A percentile compares a stretch with the other conserved stretches of the same genome.
These are phyloP conservation scores for Apantesis nais DNA, from an alignment of 2,888 invertebrate species.

Conservation along the genomic window DNA sequence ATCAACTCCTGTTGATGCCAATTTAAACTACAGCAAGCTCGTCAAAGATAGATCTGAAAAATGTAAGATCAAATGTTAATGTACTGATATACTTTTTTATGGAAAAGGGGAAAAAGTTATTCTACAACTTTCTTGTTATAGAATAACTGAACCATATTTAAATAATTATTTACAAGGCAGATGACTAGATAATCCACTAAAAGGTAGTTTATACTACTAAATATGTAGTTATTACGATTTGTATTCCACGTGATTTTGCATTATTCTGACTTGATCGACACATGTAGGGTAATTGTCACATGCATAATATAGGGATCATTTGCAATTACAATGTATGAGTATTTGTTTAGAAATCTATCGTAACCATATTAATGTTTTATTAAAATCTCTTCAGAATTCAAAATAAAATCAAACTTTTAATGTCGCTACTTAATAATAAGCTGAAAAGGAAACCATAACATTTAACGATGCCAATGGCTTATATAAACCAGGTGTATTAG, in stretches of 20 bases:
- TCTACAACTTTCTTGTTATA: neutral
- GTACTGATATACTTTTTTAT: no score
- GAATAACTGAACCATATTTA: neutral
- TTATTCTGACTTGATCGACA: conserved; percentile 9
- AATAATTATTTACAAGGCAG: neutral
- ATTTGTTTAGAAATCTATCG: conserved; percentile 6
- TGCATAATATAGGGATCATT: conserved; percentile 5
- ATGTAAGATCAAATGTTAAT: neutral
- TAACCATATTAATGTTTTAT: neutral
- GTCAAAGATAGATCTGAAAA: neutral
- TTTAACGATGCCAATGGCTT: neutral
- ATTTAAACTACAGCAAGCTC: neutral
- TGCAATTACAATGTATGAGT: conserved; percentile 11
- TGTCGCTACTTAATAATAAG: neutral
- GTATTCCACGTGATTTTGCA: conserved; percentile 3
- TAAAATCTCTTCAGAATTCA: neutral
- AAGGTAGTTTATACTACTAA: no score
- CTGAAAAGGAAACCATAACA: neutral
- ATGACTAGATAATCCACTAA: neutral
- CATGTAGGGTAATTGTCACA: conserved; percentile 7
- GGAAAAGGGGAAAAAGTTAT: no score
- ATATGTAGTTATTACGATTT: conserved; percentile 9
- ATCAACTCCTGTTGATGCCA: neutral
- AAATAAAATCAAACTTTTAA: neutral
- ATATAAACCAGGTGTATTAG: neutral